Evolutionary conservation across 2,797 vertebrate genomes (phyloP), one percentile per base, ranked within the genome.

Genomic region (Hyperoplus immaculatus): DNA sequence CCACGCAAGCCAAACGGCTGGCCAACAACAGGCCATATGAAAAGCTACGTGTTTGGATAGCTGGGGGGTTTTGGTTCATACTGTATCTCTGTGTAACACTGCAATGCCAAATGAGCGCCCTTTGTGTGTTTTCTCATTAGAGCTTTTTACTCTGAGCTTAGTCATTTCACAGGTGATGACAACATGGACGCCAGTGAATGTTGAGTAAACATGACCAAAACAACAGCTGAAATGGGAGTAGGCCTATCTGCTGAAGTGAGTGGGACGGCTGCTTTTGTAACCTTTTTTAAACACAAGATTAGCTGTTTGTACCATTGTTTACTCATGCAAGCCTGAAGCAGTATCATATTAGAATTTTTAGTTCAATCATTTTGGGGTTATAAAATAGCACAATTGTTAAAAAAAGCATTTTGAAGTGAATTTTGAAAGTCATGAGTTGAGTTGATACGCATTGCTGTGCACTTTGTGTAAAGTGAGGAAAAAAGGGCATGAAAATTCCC

Each of bases 141-240:
- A 66, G 91, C 93, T 91, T 92, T 93, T 89, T 89, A 60, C 88
- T 91, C 82, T 3, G 74, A 87, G 93, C 91, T 91, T 83, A 88
- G 94, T 95, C 95, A 95, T 95, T 96, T 96, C 87, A 89, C 89
- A 94, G 91, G 94, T 95, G 96, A 96, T 93, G 95, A 96, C 95
- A 97, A 93, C 89, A 72, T 90, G 92, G 91, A 92, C 73, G 71
- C 70, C 57, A 5, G 70, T 71, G 89, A 92, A 87, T 92, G 89
- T 88, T 91, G 89, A 88, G 92, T 94, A 92, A 93, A 95, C 95
- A 95, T 81, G 74, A 90, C 92, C 91, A 91, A 92, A 91, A 90
- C 87, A 92, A 91, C 88, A 90, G 92, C 89, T 92, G 87, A 80
- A 73, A 80, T 29, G 42, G 69, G 68, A 75, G 53, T 78, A 43